Base-by-base conservation (phyloP, 2,797 vertebrate genomes). In the Diplodus sargus region DNA sequence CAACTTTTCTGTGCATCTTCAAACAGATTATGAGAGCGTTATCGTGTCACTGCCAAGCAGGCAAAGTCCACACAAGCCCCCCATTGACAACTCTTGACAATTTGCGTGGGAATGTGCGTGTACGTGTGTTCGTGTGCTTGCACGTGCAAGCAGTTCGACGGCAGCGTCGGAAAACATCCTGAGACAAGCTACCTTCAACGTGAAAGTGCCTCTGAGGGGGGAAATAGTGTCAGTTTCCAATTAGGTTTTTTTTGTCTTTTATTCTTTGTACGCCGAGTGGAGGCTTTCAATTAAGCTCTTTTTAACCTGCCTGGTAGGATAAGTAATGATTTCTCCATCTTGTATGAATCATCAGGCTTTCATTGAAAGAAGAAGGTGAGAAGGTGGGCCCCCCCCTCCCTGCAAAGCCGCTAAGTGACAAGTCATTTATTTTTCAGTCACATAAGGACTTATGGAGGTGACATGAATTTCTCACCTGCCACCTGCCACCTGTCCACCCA, bases 21-120 rank as follows among this genome's bases (percentile, higher is more conserved):
- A 85, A 84, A 81, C 72, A 81, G 82, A 73, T 79, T 54, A 70
- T 80, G 77, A 93, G 53, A 87, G 86, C 67, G 52, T 85, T 78
- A 75, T 82, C 73, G 9, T 89, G 87, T 91, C 83, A 59, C 72
- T 75, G 76, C 62, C 78, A 74, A 74, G 70, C 2, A 68, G 68
- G 64, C 53, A 74, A 85, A 76, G 71, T 85, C 79, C 72, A 69
- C 61, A 84, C 67, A 52, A 70, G 62, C 75, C 53, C 77, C 70
- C 42, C 64, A 70, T 64, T 82, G 78, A 79, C 70, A 71, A 43
- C 58, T 69, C 68, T 25, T 25, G 53, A 52, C 42, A 61, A 65
- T 68, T 48, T 58, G 78, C 67, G 67, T 59, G 67, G 34, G 51
- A 15, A 11, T 16, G 74, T 47, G 17, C 25, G 54, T 34, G 47